A percentile compares a stretch with the other conserved stretches of the same genome.
phyloP scores from a whole-genome alignment of 2,888 invertebrate genomes.

The Sarcophaga caerulescens region DNA sequence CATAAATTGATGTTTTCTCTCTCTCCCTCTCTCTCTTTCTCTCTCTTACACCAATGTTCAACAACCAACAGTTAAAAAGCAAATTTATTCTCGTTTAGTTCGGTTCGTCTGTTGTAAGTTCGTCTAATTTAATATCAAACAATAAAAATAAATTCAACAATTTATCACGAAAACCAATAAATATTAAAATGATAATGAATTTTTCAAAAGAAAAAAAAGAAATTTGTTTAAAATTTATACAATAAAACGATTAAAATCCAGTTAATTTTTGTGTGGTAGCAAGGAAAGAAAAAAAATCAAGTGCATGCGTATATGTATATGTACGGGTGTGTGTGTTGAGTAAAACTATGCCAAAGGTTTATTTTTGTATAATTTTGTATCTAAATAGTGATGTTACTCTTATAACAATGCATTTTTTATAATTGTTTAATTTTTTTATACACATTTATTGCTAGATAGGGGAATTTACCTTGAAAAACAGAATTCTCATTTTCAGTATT shows the following conservation, averaged over 20 bases:
- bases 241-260: not conserved
- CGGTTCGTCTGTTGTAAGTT: constrained; percentile 23
- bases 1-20: not conserved
- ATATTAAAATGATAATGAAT: constrained; percentile 2
- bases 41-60: constrained; percentile 30
- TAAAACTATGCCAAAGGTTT: constrained; percentile 42
- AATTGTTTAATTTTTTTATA: constrained; percentile 35
- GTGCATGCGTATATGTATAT: not conserved
- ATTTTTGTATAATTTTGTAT: constrained; percentile 10
- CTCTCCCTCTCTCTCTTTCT: not conserved
- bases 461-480: constrained; percentile 44
- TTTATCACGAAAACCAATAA: constrained; percentile 30
- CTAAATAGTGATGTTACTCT: constrained; percentile 9
- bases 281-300: not conserved
- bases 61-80: constrained; percentile 37
- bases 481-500: constrained; percentile 1
- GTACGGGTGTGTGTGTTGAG: constrained; percentile 27
- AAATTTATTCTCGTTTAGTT: constrained; percentile 35
- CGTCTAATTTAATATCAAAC: constrained; percentile 4
- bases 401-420: constrained; percentile 1
- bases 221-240: not conserved
- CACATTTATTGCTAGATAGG: constrained; percentile 6
- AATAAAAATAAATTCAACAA: constrained; percentile 5
- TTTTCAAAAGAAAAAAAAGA: not conserved
- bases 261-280: not conserved